Conservation (phyloP, 1,140 invertebrate species). For the Drosophila arizonae region DNA sequence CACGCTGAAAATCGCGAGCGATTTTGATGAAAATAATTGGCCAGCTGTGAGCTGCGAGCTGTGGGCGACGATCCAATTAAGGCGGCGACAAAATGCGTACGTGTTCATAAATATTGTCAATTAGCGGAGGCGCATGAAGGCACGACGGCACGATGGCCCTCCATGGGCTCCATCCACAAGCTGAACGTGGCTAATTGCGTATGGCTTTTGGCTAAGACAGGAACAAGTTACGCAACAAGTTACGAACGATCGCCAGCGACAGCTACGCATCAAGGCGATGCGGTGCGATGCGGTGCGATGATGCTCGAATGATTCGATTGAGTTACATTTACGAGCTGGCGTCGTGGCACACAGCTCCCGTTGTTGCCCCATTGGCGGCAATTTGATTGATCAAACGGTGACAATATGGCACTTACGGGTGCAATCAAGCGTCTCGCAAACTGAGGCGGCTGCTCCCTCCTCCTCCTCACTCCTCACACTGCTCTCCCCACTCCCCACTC, state of each 20-base stretch:
- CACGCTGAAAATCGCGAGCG: conserved; percentile 69
- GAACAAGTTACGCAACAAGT: conserved; percentile 75
- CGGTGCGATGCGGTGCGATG: conserved; percentile 33
- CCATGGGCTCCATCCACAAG: no score
- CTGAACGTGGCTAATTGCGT: conserved; percentile 58
- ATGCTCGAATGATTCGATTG: conserved; percentile 46
- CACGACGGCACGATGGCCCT: conserved; percentile 12
- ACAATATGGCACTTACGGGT: conserved; percentile 81
- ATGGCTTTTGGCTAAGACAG: conserved; percentile 14
- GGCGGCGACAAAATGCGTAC: conserved; percentile 78
- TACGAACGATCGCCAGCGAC: neutral
- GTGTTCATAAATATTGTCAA: conserved; percentile 82
- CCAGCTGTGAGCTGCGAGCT: conserved; percentile 24
- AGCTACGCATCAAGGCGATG: conserved; percentile 55
- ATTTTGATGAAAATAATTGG: conserved; percentile 82
- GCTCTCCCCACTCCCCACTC: no score
- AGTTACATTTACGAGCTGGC: conserved; percentile 76
- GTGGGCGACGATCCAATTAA: conserved; percentile 71
- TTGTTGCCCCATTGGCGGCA: conserved; percentile 54
- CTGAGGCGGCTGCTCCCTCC: neutral
- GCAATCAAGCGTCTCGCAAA: conserved; percentile 59
- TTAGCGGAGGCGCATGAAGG: conserved; percentile 61
- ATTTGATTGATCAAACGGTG: conserved; percentile 78
- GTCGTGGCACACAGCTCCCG: conserved; percentile 20
- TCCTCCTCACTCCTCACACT: neutral